Percentiles rank a stretch among this genome's conserved stretches.
Conservation (phyloP, 2,797 vertebrate genomes). For the Potorous gilbertii region DNA sequence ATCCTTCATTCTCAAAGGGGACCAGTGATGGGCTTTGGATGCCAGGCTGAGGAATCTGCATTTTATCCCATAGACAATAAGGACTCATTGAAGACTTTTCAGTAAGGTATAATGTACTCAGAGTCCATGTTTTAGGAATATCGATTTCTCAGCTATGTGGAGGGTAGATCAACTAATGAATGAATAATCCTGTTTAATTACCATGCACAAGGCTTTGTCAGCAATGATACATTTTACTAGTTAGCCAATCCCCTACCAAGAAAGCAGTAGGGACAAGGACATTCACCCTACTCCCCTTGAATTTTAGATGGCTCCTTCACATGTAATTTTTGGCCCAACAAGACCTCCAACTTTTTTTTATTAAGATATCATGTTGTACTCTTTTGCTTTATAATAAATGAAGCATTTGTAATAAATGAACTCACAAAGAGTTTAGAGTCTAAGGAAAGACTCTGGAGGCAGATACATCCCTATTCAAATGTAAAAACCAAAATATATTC, state of each 20-base stretch:
- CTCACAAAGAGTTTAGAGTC: not conserved
- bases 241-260: not conserved
- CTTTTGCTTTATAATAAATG: not conserved
- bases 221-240: not conserved
- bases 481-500: not conserved
- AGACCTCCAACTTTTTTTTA: not conserved
- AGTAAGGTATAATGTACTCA: not conserved
- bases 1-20: not conserved
- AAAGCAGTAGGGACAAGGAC: not conserved
- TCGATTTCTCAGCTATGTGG: not conserved
- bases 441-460: not conserved
- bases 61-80: not conserved
- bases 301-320: not conserved
- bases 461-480: not conserved
- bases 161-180: not conserved
- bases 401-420: not conserved
- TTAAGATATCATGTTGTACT: slow-evolving; percentile 26
- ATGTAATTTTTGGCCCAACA: not conserved
- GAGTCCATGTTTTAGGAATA: not conserved
- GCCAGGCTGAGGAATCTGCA: not conserved
- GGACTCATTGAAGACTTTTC: not conserved
- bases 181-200: not conserved
- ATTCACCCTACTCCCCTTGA: not conserved
- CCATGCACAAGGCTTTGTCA: too few relatives aligned
- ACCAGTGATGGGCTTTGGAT: not conserved